phyloP scores from a whole-genome alignment of 2,888 invertebrate species.

The Drosophila greeni region DNA sequence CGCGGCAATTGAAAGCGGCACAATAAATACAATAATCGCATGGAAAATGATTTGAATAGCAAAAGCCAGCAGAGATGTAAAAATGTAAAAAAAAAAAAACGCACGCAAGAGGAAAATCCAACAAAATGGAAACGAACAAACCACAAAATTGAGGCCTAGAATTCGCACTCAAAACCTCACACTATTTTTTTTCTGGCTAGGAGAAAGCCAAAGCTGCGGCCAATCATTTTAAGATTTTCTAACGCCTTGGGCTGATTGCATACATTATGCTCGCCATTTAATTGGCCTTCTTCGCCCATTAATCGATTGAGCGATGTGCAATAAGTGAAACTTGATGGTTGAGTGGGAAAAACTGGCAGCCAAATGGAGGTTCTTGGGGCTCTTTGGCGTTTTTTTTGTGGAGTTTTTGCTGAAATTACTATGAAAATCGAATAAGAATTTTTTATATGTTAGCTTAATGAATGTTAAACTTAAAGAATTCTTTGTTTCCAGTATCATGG shows the following conservation, averaged over 20 bases:
- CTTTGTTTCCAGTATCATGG: not conserved
- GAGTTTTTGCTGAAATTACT: too few species aligned
- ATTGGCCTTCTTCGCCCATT: constrained; percentile 21
- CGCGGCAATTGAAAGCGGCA: constrained; percentile 47
- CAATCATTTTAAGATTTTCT: constrained; percentile 29
- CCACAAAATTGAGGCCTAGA: constrained; percentile 55
- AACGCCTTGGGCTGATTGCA: constrained; percentile 38
- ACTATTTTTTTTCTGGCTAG: not conserved
- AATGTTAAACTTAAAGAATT: not conserved
- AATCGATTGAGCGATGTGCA: constrained; percentile 29
- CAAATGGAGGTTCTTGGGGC: not conserved
- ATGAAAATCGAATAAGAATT: too few species aligned
- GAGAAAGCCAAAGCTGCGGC: constrained; percentile 21
- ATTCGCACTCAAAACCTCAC: constrained; percentile 46
- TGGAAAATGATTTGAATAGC: constrained; percentile 63
- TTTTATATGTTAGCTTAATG: too few species aligned
- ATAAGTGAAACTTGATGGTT: constrained; percentile 10
- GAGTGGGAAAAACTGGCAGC: not conserved
- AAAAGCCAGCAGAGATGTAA: constrained; percentile 52
- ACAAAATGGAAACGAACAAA: constrained; percentile 41
- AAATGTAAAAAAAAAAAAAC: constrained; percentile 34
- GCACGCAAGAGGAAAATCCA: constrained; percentile 37
- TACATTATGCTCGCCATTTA: constrained; percentile 28
- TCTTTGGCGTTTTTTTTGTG: not conserved
- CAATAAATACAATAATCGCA: constrained; percentile 36